Evolutionary conservation across 2,797 vertebrate genomes (phyloP), one percentile per base, ranked within the genome.

Genomic region (Danio tinwini): DNA sequence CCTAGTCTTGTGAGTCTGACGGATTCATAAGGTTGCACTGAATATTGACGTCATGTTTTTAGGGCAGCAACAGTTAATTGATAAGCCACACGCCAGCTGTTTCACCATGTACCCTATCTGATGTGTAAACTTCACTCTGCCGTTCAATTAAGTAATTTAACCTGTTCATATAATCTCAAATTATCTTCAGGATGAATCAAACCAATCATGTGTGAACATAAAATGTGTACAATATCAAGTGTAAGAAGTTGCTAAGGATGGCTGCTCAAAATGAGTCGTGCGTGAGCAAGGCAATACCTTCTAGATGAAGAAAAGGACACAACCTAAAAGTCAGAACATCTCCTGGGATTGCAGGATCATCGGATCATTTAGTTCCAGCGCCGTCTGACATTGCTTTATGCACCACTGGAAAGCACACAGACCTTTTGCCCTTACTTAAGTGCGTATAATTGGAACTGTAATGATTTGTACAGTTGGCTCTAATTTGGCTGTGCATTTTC

Each of bases 311-410:
- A 64, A 53, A 7, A 47, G n/a, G 9, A 19, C n/a, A 7, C 45
- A 59, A 49, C 9, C 29, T 17, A 39, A 14, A 63, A 17, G 11
- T 52, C 39, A 42, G 39, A 13, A 2, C 9, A 49, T 59, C 40
- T 71, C 14, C 7, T 17, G 40, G 14, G 40, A 55, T 56, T 47
- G 47, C 59, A 16, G 67, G 56, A 56, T 80, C 69, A 65, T 56
- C 50, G 37, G 16, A 50, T 53, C 12, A 13, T 11, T 73, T 16
- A 10, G 40, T 64, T 65, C n/a, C 17, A 68, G 87, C 73, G 78
- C 91, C 89, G 82, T 86, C 85, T 91, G 89, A 89, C 89, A 74
- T 92, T 91, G 91, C 70, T 65, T 85, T 29, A 76, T 89, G 91
- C 90, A 86, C 85, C 85, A 81, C 1, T 59, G 82, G 59, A 44